A percentile compares a stretch with the other conserved stretches of the same genome.
phyloP scores from a whole-genome alignment of 92 coral and sea anemone genomes.

The Palythoa caribaeorum region DNA sequence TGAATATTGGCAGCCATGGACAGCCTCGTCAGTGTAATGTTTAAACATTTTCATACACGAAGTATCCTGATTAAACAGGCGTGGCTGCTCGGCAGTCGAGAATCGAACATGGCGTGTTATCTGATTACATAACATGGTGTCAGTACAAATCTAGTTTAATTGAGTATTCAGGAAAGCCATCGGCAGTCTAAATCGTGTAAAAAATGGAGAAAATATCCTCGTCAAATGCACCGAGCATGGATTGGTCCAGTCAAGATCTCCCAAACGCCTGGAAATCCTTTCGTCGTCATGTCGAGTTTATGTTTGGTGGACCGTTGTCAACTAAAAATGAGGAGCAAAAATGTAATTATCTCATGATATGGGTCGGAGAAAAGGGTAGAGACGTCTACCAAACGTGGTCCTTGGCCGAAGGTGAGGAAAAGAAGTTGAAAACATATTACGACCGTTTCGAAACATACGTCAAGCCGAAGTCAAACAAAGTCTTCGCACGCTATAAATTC shows the following conservation, averaged over 20 bases:
- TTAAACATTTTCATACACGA: too few relatives aligned
- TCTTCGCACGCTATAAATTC: conserved; percentile 49
- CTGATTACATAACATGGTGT: neutral
- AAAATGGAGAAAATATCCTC: neutral
- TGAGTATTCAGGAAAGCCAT: neutral
- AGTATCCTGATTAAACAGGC: too few relatives aligned
- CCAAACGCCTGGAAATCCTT: conserved; percentile 19
- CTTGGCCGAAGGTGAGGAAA: conserved; percentile 56
- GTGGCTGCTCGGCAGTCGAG: neutral
- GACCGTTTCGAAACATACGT: conserved; percentile 36
- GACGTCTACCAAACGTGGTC: conserved; percentile 66
- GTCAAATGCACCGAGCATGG: neutral
- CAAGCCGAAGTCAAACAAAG: conserved; percentile 49
- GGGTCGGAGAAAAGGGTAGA: conserved; percentile 67
- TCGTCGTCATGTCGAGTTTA: conserved; percentile 22
- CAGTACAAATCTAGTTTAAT: neutral
- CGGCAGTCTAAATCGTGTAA: neutral
- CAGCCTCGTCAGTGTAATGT: too few relatives aligned
- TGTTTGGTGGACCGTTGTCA: conserved; percentile 42
- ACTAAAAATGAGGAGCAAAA: conserved; percentile 29
- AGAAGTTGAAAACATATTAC: conserved; percentile 4
- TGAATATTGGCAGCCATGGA: too few relatives aligned
- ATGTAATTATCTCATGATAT: conserved; percentile 52
- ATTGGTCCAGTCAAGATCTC: neutral
- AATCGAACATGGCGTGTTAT: neutral